Conservation (phyloP, 2,888 invertebrate genomes). For the Branchipolynoe longqiensis region DNA sequence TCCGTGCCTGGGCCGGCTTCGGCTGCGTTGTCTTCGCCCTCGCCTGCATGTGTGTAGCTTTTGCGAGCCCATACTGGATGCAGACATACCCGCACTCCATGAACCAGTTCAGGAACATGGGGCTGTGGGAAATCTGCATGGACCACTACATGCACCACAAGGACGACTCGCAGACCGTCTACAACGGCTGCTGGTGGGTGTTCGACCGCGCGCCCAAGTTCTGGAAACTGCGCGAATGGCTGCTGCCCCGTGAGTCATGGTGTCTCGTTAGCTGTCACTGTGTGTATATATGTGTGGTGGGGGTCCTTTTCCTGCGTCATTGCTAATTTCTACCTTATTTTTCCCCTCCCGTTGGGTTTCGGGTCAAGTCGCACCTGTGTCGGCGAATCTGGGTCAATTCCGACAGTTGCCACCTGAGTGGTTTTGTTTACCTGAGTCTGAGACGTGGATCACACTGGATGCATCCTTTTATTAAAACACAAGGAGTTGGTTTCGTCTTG, state of each 20-base stretch:
- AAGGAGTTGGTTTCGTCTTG: too few species aligned
- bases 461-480: too few species aligned
- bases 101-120: slow-evolving; percentile 93
- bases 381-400: too few species aligned
- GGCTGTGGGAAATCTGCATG: slow-evolving; percentile 96
- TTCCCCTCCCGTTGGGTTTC: too few species aligned
- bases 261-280: too few species aligned
- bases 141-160: slow-evolving; percentile 90
- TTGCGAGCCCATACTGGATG: slow-evolving; percentile 73
- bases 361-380: too few species aligned
- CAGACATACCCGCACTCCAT: slow-evolving; percentile 78
- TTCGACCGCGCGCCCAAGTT: slow-evolving; percentile 89
- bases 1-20: slow-evolving; percentile 69
- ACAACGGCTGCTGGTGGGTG: slow-evolving; percentile 97
- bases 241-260: slow-evolving; percentile 70
- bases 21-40: slow-evolving; percentile 67
- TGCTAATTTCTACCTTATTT: too few species aligned
- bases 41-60: slow-evolving; percentile 67
- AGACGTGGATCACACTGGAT: too few species aligned
- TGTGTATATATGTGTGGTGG: too few species aligned
- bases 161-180: slow-evolving; percentile 91
- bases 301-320: too few species aligned
- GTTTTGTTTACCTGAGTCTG: too few species aligned
- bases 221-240: slow-evolving; percentile 83
- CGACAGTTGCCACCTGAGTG: too few species aligned